These are phyloP conservation scores for Delphinus delphis DNA, from an alignment of 2,113 vertebrate genomes.

Conservation along the genomic window DNA sequence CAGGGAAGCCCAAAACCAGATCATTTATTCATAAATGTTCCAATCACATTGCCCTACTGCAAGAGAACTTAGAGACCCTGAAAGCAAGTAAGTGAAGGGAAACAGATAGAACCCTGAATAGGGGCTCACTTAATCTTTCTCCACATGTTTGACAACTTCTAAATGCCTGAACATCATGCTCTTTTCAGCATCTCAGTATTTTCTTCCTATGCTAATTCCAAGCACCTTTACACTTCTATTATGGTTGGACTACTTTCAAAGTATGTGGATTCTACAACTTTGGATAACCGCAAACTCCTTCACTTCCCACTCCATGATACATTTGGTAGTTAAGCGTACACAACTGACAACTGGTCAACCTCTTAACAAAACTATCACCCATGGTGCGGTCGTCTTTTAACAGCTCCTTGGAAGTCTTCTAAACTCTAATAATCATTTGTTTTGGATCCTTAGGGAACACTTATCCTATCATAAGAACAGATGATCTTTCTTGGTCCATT, in stretches of 20 bases:
- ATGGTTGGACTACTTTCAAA: neutral
- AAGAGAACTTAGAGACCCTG: neutral
- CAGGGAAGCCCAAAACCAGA: neutral
- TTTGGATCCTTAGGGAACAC: neutral
- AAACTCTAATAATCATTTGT: neutral
- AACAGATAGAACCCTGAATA: neutral
- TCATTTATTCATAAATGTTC: conserved; percentile 25
- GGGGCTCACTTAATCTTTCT: neutral
- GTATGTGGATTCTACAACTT: neutral
- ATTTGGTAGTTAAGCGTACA: neutral
- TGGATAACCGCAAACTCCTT: neutral
- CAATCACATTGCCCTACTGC: neutral
- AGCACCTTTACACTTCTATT: neutral
- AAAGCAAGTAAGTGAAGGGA: neutral
- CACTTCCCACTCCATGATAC: neutral
- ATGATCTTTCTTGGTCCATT: neutral
- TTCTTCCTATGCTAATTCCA: neutral
- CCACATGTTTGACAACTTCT: neutral
- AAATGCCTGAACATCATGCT: neutral
- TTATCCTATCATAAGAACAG: neutral
- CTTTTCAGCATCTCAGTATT: neutral
- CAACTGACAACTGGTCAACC: neutral
- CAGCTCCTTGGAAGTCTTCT: neutral
- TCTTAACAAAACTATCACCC: neutral
- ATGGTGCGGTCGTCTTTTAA: neutral